Percentiles rank a stretch among this genome's conserved stretches.
phyloP scores from a whole-genome alignment of 2,888 invertebrate species.

The Lasioglossum figueresi region DNA sequence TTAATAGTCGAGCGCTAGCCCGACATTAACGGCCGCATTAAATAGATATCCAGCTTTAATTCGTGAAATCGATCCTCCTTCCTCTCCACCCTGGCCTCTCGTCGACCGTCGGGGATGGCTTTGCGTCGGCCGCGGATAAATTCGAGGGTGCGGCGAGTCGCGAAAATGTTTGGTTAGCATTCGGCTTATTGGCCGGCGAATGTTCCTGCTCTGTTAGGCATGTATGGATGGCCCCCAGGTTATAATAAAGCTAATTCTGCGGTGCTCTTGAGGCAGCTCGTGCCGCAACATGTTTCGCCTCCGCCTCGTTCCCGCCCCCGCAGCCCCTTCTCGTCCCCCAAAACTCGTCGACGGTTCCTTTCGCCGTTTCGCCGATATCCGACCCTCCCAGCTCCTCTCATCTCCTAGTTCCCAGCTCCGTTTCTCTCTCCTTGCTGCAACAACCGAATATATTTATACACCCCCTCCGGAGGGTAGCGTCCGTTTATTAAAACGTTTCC shows the following conservation, averaged over 20 bases:
- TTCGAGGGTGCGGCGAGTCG: conserved; percentile 76
- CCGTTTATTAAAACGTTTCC: conserved; percentile 81
- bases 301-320: conserved; percentile 71
- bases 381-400: conserved; percentile 33
- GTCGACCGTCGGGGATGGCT: conserved; percentile 4
- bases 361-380: conserved; percentile 66
- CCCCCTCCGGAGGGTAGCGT: conserved; percentile 72
- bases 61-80: conserved; percentile 60
- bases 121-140: conserved; percentile 66
- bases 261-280: conserved; percentile 82
- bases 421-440: conserved; percentile 41
- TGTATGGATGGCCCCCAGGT: conserved; percentile 82
- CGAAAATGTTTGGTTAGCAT: conserved; percentile 81
- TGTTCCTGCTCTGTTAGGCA: conserved; percentile 79
- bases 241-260: conserved; percentile 84
- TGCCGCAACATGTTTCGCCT: conserved; percentile 82
- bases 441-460: conserved; percentile 78
- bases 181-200: conserved; percentile 78
- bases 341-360: conserved; percentile 48
- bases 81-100: conserved; percentile 12
- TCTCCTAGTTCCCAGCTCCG: conserved; percentile 18
- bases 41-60: conserved; percentile 63
- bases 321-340: background rate
- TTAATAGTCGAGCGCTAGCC: conserved; percentile 44
- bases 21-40: conserved; percentile 49